These are phyloP conservation scores for Alca torda DNA, from an alignment of 2,797 vertebrate species.

Conservation along the genomic window DNA sequence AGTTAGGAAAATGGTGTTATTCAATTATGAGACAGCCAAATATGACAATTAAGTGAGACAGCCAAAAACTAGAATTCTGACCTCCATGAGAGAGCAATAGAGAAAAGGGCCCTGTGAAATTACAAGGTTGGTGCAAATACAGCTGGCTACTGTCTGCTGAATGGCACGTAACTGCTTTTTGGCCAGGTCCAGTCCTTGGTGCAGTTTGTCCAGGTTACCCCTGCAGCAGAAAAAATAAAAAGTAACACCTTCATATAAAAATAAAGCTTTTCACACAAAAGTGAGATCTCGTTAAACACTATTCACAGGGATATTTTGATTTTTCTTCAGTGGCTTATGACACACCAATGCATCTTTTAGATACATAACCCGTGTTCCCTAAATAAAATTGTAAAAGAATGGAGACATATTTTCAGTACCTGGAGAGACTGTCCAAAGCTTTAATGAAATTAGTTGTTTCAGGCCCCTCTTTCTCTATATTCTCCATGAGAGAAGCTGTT, in stretches of 20 bases:
- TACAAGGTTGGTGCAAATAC: constrained; percentile 95
- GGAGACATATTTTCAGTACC: constrained; percentile 72
- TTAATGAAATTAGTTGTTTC: constrained; percentile 90
- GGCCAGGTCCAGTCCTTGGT: constrained; percentile 88
- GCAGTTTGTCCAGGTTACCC: constrained; percentile 88
- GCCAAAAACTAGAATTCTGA: constrained; percentile 39
- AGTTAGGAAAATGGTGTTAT: background rate
- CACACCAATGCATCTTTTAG: background rate
- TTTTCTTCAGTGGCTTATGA: background rate
- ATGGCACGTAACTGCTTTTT: constrained; percentile 92
- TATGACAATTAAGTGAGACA: background rate
- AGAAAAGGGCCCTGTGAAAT: constrained; percentile 97
- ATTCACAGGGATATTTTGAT: background rate
- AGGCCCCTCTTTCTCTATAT: constrained; percentile 83
- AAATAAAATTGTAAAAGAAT: background rate
- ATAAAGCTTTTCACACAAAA: background rate
- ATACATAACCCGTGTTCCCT: background rate
- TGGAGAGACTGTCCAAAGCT: constrained; percentile 94
- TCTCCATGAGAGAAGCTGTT: constrained; percentile 89
- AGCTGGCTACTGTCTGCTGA: constrained; percentile 95
- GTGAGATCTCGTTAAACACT: background rate
- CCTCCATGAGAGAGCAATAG: constrained; percentile 97
- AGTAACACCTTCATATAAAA: background rate
- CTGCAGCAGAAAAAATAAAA: constrained; percentile 64
- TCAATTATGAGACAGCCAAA: background rate